Conservation (phyloP, 2,797 vertebrate species). For the Lacerta agilis region DNA sequence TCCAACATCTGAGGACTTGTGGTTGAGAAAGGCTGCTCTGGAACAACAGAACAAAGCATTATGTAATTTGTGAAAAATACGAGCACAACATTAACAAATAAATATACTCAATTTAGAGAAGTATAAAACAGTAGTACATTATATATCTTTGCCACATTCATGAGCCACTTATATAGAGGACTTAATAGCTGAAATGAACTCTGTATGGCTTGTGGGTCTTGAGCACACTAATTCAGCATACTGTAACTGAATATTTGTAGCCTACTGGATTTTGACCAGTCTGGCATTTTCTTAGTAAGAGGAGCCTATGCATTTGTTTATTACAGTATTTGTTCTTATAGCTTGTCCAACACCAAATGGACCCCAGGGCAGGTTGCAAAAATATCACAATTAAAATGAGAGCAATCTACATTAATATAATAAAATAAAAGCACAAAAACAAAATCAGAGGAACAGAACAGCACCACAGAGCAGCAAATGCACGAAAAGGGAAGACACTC, state of each 20-base stretch:
- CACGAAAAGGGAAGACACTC: too few relatives aligned
- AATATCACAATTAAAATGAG: too few relatives aligned
- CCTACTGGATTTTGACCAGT: not conserved
- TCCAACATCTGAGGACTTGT: too few relatives aligned
- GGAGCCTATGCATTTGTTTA: not conserved
- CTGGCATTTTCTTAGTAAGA: slow-evolving; percentile 9
- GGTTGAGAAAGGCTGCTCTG: too few relatives aligned
- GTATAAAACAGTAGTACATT: too few relatives aligned
- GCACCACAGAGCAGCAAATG: too few relatives aligned
- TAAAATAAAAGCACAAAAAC: too few relatives aligned
- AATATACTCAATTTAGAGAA: not conserved
- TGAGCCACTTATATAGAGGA: not conserved
- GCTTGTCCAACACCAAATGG: not conserved
- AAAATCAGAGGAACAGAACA: too few relatives aligned
- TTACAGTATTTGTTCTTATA: not conserved
- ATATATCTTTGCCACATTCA: not conserved
- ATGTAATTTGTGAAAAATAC: not conserved
- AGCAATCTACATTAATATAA: too few relatives aligned
- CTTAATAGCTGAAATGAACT: not conserved
- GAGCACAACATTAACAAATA: not conserved
- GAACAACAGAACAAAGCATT: too few relatives aligned
- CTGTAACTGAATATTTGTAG: not conserved
- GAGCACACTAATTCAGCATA: not conserved
- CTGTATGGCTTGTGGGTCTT: not conserved
- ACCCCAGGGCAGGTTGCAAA: too few relatives aligned